These are phyloP conservation scores for Morinoia aosen DNA, from an alignment of 2,888 invertebrate genomes.

Conservation along the genomic window DNA sequence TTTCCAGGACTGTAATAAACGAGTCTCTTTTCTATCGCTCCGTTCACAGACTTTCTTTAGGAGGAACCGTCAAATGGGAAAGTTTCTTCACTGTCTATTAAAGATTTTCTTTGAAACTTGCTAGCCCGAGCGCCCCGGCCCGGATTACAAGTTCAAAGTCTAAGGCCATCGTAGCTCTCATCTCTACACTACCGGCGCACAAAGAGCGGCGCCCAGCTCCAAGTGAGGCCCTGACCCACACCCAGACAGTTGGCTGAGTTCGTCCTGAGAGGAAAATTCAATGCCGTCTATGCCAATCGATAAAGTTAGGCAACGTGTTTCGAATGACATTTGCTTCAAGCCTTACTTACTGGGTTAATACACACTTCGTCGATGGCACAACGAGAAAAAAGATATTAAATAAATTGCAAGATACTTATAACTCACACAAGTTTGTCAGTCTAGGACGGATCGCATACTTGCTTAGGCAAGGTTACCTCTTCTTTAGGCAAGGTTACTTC, in stretches of 20 bases:
- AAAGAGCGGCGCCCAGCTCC: background rate
- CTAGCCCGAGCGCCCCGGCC: background rate
- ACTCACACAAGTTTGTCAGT: background rate
- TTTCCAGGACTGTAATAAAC: background rate
- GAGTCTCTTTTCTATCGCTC: background rate
- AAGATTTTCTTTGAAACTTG: background rate
- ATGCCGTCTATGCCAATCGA: background rate
- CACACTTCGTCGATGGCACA: background rate
- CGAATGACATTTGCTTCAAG: background rate
- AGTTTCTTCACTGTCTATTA: background rate
- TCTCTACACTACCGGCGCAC: background rate
- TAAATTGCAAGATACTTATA: background rate
- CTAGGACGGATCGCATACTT: background rate
- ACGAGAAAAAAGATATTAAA: background rate
- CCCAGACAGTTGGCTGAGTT: background rate
- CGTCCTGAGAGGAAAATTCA: background rate
- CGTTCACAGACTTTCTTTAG: background rate
- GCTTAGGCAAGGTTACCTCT: background rate
- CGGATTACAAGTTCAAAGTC: background rate
- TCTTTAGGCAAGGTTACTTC: too few species aligned
- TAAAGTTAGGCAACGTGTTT: background rate
- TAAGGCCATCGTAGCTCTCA: background rate
- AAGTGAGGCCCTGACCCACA: background rate
- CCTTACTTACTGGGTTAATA: background rate
- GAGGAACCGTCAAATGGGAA: background rate